phyloP scores from a whole-genome alignment of 2,797 vertebrate species.

The Furcifer pardalis region DNA sequence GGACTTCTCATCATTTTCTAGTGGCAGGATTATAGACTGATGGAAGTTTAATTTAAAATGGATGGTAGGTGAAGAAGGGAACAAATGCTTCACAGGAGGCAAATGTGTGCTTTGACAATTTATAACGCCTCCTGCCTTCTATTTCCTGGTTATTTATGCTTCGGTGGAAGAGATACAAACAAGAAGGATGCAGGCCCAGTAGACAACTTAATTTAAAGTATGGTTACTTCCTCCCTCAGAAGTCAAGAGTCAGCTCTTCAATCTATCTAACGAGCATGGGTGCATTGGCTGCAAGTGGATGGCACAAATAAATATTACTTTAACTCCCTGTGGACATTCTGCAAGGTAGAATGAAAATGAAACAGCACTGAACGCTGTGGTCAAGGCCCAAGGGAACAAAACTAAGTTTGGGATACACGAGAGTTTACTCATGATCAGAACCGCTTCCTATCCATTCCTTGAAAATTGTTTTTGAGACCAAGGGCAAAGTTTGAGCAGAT shows the following conservation, averaged over 20 bases:
- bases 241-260: constrained; percentile 62
- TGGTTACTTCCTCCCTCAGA: constrained; percentile 48
- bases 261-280: constrained; percentile 51
- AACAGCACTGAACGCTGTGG: neutral
- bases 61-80: constrained; percentile 55
- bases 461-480: neutral
- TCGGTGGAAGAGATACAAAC: constrained; percentile 63
- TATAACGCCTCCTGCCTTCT: constrained; percentile 66
- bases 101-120: constrained; percentile 66
- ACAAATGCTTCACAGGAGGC: constrained; percentile 65
- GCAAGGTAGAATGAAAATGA: constrained; percentile 54
- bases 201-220: constrained; percentile 69
- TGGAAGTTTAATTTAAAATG: constrained; percentile 66
- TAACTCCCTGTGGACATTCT: constrained; percentile 49
- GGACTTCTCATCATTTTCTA: constrained; percentile 36
- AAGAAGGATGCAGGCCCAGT: constrained; percentile 58
- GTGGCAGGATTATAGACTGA: constrained; percentile 44
- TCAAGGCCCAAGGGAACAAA: neutral
- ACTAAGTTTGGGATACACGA: neutral
- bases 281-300: constrained; percentile 41
- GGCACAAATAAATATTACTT: constrained; percentile 52
- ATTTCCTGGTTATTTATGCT: constrained; percentile 64
- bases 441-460: neutral
- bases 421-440: neutral
- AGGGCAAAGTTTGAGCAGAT: neutral